These are phyloP conservation scores for Heliopora coerulea DNA, from an alignment of 92 coral and sea anemone genomes.

Conservation along the genomic window DNA sequence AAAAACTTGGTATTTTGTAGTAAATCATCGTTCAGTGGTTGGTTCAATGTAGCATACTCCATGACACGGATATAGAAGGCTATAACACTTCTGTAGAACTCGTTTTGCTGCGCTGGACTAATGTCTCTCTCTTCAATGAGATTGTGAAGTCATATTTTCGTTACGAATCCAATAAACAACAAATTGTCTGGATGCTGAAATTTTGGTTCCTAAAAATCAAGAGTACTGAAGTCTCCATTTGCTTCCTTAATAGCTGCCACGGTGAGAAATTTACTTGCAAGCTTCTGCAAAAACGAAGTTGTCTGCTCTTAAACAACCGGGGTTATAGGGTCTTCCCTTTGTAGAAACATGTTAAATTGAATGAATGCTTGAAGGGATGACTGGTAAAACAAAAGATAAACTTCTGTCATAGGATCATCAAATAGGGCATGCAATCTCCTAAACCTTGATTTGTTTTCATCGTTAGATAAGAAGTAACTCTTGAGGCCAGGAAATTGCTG, in stretches of 20 bases:
- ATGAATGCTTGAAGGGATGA: constrained; percentile 33
- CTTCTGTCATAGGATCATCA: constrained; percentile 22
- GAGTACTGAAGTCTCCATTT: constrained; percentile 17
- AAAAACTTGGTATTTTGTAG: constrained; percentile 52
- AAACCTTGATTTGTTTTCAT: background rate
- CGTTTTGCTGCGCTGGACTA: constrained; percentile 36
- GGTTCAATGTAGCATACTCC: constrained; percentile 55
- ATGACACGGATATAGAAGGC: constrained; percentile 38
- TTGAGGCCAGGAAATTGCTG: constrained; percentile 46
- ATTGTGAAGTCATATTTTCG: constrained; percentile 46
- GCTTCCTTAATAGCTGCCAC: constrained; percentile 26
- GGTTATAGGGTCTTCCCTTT: background rate
- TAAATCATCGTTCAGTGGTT: constrained; percentile 50
- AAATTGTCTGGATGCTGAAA: background rate
- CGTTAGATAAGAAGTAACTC: constrained; percentile 51
- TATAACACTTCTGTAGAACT: constrained; percentile 48
- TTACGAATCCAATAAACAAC: background rate
- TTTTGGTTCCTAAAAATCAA: background rate
- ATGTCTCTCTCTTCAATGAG: constrained; percentile 45
- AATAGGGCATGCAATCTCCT: background rate
- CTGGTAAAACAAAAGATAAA: constrained; percentile 53
- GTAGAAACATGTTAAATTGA: background rate
- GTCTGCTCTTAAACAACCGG: background rate
- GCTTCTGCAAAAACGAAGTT: background rate
- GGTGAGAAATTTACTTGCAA: constrained; percentile 6